Conservation (phyloP, 2,113 vertebrate genomes). For the Martes martes region DNA sequence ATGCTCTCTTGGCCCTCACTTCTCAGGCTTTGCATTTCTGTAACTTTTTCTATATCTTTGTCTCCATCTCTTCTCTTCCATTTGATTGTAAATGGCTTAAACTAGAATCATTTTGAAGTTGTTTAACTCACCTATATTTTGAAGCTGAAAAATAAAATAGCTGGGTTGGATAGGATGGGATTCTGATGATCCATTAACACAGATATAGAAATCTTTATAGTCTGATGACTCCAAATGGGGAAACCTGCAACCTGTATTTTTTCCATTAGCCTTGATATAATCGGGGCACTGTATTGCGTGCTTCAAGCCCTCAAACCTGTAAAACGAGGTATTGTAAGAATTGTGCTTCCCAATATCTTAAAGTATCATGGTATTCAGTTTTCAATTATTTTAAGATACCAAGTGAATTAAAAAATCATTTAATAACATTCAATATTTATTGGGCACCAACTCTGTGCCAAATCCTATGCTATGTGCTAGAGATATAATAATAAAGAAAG, state of each 20-base stretch:
- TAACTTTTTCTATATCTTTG: background rate
- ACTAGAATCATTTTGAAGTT: background rate
- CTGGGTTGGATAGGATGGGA: constrained; percentile 68
- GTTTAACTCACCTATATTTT: constrained; percentile 85
- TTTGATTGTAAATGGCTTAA: background rate
- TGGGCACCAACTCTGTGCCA: background rate
- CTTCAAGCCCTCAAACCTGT: constrained; percentile 86
- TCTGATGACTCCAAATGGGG: constrained; percentile 78
- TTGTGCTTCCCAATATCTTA: background rate
- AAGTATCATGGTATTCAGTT: background rate
- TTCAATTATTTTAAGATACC: background rate
- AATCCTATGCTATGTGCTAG: background rate
- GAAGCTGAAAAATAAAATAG: constrained; percentile 85
- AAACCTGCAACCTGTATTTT: constrained; percentile 84
- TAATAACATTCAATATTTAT: background rate
- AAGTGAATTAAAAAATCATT: background rate
- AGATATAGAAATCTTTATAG: constrained; percentile 89
- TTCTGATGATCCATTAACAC: constrained; percentile 86
- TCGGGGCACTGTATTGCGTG: constrained; percentile 77
- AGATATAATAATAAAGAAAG: background rate
- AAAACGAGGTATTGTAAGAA: background rate
- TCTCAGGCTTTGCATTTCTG: background rate
- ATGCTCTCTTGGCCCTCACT: background rate
- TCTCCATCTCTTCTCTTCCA: background rate
- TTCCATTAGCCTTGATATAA: constrained; percentile 75